Base-by-base conservation (phyloP, 2,888 invertebrate species). In the Nemurella pictetii region DNA sequence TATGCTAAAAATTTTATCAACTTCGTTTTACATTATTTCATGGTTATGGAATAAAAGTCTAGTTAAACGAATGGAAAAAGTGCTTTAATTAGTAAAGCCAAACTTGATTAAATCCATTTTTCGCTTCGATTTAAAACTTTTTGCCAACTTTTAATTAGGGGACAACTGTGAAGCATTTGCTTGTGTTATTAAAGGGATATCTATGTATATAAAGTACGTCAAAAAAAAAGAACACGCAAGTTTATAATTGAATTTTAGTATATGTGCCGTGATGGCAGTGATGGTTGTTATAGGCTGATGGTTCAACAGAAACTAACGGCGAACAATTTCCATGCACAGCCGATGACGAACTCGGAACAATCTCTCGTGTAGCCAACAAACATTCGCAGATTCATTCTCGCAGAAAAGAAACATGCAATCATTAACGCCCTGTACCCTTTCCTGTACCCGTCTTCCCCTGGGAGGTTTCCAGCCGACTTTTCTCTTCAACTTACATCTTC, bases 81-180 rank as follows among this genome's bases (percentile, higher is more conserved):
- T 20, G 55, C 55, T 2, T 75, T 75, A 28, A 75, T 27, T 75
- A 4, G 26, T 9, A 74, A 7, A 78, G 9, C 2, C 20, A 78
- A 30, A 78, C n/a, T 78, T 78, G 78, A 78, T 30, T 78, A 30
- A 20, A 20, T 4, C 5, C 30, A 20, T 28, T 9, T 78, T 78
- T 15, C n/a, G 30, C 20, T 29, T 78, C n/a, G 78, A 29, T 12
- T 25, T 27, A 2, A 78, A 28, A 29, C 30, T 28, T 36, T 78
- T 28, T 78, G n/a, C 29, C 5, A 78, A 30, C n/a, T 78, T 30
- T 78, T 30, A 78, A 78, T 78, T 75, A 75, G 5, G 75, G 15
- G 27, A 75, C 75, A 27, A 75, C 20, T 75, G 75, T 9, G 75
- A 36, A 75, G 28, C 25, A 75, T 75, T 75, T 75, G 27, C 25